A percentile compares a stretch with the other conserved stretches of the same genome.
Evolutionary conservation across 2,113 vertebrate species (phyloP).

Genomic region (Plestiodon gilberti): DNA sequence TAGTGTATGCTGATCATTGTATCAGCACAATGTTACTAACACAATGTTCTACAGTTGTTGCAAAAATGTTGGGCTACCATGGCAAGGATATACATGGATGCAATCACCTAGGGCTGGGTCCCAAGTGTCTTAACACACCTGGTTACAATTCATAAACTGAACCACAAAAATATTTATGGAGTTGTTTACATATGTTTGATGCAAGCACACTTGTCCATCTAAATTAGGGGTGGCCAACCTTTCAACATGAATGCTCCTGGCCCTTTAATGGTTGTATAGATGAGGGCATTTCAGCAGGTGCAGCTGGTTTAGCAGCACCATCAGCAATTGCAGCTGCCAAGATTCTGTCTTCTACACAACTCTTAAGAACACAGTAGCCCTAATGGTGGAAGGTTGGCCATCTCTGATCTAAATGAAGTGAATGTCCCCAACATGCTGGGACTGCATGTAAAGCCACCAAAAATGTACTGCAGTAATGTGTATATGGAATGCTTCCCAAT

Average conservation of each 20-base stretch:
- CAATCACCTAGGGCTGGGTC: not conserved
- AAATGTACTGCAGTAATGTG: not conserved
- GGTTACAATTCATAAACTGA: not conserved
- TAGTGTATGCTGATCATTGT: not conserved
- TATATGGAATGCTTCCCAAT: not conserved
- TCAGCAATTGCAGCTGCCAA: no score
- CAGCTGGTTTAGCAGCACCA: no score
- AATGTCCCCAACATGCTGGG: not conserved
- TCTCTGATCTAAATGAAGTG: not conserved
- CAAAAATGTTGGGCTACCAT: not conserved
- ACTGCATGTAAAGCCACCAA: no score
- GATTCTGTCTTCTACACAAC: no score
- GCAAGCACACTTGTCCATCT: not conserved
- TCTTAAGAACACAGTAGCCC: no score
- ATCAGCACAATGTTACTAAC: not conserved
- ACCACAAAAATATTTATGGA: not conserved
- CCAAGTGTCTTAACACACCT: not conserved
- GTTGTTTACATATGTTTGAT: not conserved
- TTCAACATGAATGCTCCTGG: no score
- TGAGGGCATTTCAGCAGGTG: no score
- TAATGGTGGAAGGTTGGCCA: no score
- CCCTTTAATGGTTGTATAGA: no score
- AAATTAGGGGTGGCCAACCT: no score
- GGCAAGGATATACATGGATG: not conserved
- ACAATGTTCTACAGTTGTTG: not conserved